phyloP scores from a whole-genome alignment of 2,113 vertebrate genomes.

The Perca flavescens region DNA sequence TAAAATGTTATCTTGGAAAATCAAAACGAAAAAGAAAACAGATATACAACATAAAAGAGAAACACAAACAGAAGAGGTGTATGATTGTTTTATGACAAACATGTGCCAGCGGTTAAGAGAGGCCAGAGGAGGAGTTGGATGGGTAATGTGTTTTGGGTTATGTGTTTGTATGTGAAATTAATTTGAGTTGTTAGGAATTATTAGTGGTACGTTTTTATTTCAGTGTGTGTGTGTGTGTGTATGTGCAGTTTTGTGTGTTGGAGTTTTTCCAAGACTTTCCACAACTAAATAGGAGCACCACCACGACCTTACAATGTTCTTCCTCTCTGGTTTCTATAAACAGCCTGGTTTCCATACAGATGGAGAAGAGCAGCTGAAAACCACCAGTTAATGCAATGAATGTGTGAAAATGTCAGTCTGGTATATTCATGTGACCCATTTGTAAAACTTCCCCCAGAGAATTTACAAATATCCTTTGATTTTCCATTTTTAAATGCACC shows the following conservation, averaged over 20 bases:
- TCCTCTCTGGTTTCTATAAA: slow-evolving; percentile 44
- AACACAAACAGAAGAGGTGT: slow-evolving; percentile 6
- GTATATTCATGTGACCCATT: slow-evolving; percentile 25
- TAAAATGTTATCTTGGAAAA: not conserved
- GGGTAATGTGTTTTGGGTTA: slow-evolving; percentile 12
- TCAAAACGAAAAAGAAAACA: not conserved
- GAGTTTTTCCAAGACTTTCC: slow-evolving; percentile 48
- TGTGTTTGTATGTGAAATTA: slow-evolving; percentile 10
- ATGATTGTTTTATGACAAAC: slow-evolving; percentile 15
- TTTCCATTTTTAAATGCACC: not conserved
- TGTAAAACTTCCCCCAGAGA: not conserved
- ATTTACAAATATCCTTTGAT: not conserved
- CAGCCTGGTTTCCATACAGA: slow-evolving; percentile 37
- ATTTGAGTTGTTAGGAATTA: not conserved
- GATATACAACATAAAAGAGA: not conserved
- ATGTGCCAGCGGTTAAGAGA: not conserved
- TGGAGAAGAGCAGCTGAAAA: slow-evolving; percentile 39
- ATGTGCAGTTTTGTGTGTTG: slow-evolving; percentile 10
- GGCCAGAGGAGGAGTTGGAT: not conserved
- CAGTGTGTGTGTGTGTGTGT: slow-evolving; percentile 8
- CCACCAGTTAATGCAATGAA: slow-evolving; percentile 44
- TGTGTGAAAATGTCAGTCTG: slow-evolving; percentile 46
- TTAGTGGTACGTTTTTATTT: slow-evolving; percentile 5
- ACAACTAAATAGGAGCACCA: slow-evolving; percentile 44
- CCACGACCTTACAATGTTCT: slow-evolving; percentile 46